Conservation (phyloP, 2,888 invertebrate species). For the Gisinianus flammeolus region DNA sequence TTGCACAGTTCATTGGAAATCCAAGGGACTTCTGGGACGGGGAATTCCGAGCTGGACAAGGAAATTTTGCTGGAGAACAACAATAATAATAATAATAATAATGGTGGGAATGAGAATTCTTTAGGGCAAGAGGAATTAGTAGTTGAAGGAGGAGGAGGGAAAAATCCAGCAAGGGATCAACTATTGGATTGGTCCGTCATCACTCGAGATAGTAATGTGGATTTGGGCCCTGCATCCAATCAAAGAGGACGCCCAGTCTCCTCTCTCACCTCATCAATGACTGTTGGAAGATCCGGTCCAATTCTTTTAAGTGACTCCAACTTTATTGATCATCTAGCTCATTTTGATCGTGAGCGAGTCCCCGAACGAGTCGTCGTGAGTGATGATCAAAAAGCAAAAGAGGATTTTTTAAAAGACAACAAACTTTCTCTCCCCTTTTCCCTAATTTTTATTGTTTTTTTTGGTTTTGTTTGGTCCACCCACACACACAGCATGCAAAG, state of each 20-base stretch:
- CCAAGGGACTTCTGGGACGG: no score
- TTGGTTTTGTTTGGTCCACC: neutral
- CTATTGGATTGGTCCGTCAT: neutral
- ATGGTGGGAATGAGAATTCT: no score
- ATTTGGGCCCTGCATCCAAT: slow-evolving; percentile 52
- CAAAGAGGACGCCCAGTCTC: slow-evolving; percentile 43
- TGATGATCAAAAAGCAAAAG: no score
- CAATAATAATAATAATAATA: no score
- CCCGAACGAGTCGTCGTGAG: slow-evolving; percentile 84
- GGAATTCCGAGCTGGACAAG: no score
- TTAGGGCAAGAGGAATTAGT: no score
- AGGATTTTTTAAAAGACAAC: no score
- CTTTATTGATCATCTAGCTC: slow-evolving; percentile 77
- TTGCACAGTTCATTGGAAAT: no score
- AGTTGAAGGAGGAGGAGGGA: no score
- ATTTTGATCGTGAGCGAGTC: slow-evolving; percentile 69
- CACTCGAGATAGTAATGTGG: neutral
- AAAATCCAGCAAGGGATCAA: neutral
- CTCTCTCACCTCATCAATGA: slow-evolving; percentile 64
- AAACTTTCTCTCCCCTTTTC: no score
- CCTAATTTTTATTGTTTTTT: neutral
- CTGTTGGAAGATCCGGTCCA: slow-evolving; percentile 85
- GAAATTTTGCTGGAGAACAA: no score
- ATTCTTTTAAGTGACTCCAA: slow-evolving; percentile 83
- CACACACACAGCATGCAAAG: no score